phyloP scores from a whole-genome alignment of 2,797 vertebrate species.

The Pyrocephalus nanus region DNA sequence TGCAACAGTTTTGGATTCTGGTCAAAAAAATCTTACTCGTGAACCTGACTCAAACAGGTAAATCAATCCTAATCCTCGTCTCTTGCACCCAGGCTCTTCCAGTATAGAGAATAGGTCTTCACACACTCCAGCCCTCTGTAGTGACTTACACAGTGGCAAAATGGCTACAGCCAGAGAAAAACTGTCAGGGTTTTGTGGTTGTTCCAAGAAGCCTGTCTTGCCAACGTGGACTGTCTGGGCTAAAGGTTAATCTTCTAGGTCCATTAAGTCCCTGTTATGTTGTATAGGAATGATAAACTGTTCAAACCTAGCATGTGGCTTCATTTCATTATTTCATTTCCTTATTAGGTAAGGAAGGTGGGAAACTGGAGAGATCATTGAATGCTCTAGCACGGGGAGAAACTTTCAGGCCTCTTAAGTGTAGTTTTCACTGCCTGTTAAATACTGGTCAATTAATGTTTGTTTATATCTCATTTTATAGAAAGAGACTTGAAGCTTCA shows the following conservation, averaged over 20 bases:
- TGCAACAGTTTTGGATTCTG: not conserved
- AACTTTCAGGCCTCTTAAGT: not conserved
- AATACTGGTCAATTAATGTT: not conserved
- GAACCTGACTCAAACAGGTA: not conserved
- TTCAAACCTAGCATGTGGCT: not conserved
- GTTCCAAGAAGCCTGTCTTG: not conserved
- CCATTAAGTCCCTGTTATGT: not conserved
- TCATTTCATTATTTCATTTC: not conserved
- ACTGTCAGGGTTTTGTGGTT: not conserved
- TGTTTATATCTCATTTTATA: slow-evolving; percentile 50
- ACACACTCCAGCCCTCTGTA: not conserved
- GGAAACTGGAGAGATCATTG: not conserved
- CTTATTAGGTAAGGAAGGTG: not conserved
- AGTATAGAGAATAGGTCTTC: not conserved
- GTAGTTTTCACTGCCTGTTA: not conserved
- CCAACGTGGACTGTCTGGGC: not conserved
- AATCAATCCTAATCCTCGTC: not conserved
- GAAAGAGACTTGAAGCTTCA: slow-evolving; percentile 86
- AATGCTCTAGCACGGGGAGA: not conserved
- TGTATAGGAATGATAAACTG: not conserved
- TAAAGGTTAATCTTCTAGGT: not conserved
- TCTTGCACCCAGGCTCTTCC: not conserved
- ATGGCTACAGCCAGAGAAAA: not conserved
- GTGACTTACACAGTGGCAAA: not conserved
- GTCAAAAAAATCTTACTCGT: not conserved